Base-by-base conservation (phyloP, 2,888 invertebrate genomes). In the Salticus scenicus region DNA sequence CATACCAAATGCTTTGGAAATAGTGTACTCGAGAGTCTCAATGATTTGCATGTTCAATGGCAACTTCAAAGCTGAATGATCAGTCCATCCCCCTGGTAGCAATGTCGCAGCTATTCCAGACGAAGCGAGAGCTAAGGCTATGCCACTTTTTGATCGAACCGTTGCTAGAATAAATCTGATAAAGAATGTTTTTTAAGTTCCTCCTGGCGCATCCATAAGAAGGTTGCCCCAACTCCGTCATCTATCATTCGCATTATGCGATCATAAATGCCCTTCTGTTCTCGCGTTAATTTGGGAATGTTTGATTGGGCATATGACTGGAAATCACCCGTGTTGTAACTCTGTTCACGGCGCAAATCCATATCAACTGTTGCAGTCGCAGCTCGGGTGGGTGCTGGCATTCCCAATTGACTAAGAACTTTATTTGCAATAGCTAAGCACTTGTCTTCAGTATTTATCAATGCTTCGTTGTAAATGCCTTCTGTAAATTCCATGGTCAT, bases 151-250 rank as follows among this genome's bases (percentile, higher is more conserved):
- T 20, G 88, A 88, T 79, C 91, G 89, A 76, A 91, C 89, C 69
- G 88, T 82, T 27, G 90, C 90, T 14, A 91, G 85, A 37, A 37
- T 33, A 91, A n/a, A 80, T 66, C 89, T 90, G 57, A 92, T 90
- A 1, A 92, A 78, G 84, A 90, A 92, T 8, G 90, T 91, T 90
- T 91, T 92, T 8, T 91, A 91, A 57, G 91, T 91, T n/a, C 91
- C 90, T n/a, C 90, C 91, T 31, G 90, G 90, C 42, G 90, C 91
- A 89, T 91, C 91, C 17, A 37, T 4, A 91, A 69, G 88, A 91
- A 89, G 71, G 63, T 63, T 63, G 31, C 73, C 33, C 27, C 63
- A 37, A 37, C 41, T 27, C 33, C 63, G 17, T 71, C 37, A 70
- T 71, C 71, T 47, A 64, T 24, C 47, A 33, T 57, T 57, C 71